phyloP scores from a whole-genome alignment of 2,888 invertebrate species.

The Drosophila picticornis region DNA sequence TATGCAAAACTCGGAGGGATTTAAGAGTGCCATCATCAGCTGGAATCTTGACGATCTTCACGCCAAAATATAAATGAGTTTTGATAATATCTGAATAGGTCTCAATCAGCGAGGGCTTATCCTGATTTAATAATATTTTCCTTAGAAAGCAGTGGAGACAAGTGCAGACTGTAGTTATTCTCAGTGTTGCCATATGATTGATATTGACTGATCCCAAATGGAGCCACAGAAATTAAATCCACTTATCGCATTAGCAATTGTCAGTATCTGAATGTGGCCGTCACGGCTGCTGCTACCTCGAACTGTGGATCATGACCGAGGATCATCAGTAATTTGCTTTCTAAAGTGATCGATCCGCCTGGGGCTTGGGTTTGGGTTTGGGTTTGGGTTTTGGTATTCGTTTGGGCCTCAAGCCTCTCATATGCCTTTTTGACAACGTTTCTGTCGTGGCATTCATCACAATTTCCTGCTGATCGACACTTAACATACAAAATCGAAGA shows the following conservation, averaged over 20 bases:
- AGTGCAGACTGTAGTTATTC: slow-evolving; percentile 56
- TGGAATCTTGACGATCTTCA: slow-evolving; percentile 34
- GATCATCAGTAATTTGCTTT: slow-evolving; percentile 77
- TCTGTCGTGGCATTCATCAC: slow-evolving; percentile 58
- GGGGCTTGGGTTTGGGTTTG: slow-evolving; percentile 10
- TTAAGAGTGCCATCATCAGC: background rate
- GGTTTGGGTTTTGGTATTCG: background rate
- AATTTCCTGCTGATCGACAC: slow-evolving; percentile 73
- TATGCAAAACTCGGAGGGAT: background rate
- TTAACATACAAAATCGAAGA: slow-evolving; percentile 34
- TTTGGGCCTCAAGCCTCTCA: slow-evolving; percentile 42
- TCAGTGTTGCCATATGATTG: slow-evolving; percentile 58
- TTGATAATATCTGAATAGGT: slow-evolving; percentile 37
- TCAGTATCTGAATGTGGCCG: slow-evolving; percentile 70
- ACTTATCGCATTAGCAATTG: slow-evolving; percentile 65
- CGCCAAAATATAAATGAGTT: slow-evolving; percentile 26
- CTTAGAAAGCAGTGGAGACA: slow-evolving; percentile 52
- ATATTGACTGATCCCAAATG: slow-evolving; percentile 65
- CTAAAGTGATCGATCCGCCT: slow-evolving; percentile 64
- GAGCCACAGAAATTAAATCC: slow-evolving; percentile 51
- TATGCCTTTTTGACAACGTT: slow-evolving; percentile 61
- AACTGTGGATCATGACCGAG: slow-evolving; percentile 65
- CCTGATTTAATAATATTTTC: slow-evolving; percentile 45
- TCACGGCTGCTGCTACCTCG: slow-evolving; percentile 46
- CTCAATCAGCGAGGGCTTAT: slow-evolving; percentile 40